Evolutionary conservation across 2,888 invertebrate genomes (phyloP).

Genomic region (Rotaria macrura): DNA sequence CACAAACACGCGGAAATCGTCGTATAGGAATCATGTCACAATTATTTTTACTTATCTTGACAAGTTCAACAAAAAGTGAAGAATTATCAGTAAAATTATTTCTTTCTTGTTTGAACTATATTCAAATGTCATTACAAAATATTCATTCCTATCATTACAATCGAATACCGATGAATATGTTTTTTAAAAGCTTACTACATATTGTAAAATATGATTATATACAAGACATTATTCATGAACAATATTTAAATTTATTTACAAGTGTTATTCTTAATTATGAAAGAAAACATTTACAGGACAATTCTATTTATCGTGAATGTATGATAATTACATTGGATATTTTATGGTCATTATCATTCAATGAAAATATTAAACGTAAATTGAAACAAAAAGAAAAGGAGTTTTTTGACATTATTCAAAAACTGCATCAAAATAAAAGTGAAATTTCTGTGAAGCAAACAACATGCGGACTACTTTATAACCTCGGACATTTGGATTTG

Average conservation of each 20-base stretch:
- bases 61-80: not conserved
- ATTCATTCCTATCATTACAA: not conserved
- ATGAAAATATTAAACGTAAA: not conserved
- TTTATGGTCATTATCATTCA: not conserved
- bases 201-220: not conserved
- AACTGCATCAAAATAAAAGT: not conserved
- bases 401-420: not conserved
- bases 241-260: not conserved
- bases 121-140: not conserved
- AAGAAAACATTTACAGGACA: not conserved
- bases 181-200: not conserved
- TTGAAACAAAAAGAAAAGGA: not conserved
- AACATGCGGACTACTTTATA: not conserved
- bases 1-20: not conserved
- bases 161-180: not conserved
- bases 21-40: not conserved
- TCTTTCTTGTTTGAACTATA: not conserved
- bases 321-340: not conserved
- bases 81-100: not conserved
- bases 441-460: not conserved
- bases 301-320: not conserved
- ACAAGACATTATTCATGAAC: not conserved
- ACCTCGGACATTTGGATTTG: not conserved
- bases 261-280: not conserved
- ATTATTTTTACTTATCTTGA: not conserved